Evolutionary conservation across 2,888 invertebrate species (phyloP).

Genomic region (Allygus modestus): DNA sequence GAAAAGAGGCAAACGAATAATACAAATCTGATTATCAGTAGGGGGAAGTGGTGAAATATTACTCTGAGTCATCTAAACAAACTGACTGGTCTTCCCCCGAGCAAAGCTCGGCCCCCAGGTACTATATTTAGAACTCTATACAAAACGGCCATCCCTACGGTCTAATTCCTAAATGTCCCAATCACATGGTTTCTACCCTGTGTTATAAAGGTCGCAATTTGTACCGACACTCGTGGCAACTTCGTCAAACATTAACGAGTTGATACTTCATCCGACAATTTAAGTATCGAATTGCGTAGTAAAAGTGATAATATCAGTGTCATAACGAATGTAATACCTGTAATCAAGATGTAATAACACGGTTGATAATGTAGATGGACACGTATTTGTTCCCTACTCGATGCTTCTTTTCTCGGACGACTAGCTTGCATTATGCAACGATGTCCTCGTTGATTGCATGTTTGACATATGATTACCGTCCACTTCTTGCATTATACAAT

Average conservation of each 20-base stretch:
- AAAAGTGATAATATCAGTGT: background rate
- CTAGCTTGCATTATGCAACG: background rate
- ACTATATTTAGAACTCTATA: no score
- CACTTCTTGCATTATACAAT: constrained; percentile 19
- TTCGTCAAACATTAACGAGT: background rate
- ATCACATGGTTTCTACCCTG: no score
- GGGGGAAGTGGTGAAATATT: no score
- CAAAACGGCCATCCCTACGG: no score
- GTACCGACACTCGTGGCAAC: background rate
- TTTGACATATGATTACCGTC: constrained; percentile 14
- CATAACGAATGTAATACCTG: background rate
- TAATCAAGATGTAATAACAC: background rate
- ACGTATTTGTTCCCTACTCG: no score
- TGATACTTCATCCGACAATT: constrained; percentile 6
- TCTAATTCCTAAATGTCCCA: no score
- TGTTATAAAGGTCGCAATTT: no score
- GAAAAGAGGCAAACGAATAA: no score
- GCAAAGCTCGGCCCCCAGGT: no score
- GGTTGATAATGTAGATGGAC: background rate
- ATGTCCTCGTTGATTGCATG: background rate
- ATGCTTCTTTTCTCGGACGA: background rate
- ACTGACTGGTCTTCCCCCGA: no score
- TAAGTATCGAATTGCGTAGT: background rate
- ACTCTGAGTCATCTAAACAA: no score
- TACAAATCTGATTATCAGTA: no score